These are phyloP conservation scores for Pseudococcus longispinus DNA, from an alignment of 2,888 invertebrate species.

Conservation along the genomic window DNA sequence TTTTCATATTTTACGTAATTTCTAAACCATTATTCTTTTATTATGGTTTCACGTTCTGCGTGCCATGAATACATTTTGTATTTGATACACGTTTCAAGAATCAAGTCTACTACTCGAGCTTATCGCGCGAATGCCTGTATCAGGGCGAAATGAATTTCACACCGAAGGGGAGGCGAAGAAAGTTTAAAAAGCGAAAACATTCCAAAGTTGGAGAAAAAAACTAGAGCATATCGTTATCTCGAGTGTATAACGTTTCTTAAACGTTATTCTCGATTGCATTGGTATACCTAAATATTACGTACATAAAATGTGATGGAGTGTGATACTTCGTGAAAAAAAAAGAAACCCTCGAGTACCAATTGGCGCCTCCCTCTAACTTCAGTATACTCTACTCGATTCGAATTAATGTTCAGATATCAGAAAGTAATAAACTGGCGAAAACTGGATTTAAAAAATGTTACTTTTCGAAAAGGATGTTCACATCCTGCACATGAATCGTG, in stretches of 20 bases:
- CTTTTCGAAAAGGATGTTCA: slow-evolving; percentile 1
- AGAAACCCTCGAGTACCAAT: not conserved
- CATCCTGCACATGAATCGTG: not conserved
- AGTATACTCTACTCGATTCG: not conserved
- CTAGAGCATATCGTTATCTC: not conserved
- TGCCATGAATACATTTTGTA: not conserved
- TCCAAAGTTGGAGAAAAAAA: not conserved
- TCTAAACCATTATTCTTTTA: slow-evolving; percentile 22
- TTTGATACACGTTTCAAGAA: not conserved
- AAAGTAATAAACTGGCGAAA: slow-evolving; percentile 28
- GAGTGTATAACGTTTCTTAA: not conserved
- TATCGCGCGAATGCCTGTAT: not conserved
- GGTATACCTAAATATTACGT: not conserved
- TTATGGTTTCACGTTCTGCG: slow-evolving; percentile 22
- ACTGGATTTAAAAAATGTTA: not conserved
- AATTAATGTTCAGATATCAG: not conserved
- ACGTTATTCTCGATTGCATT: not conserved
- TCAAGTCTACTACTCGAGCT: slow-evolving; percentile 3
- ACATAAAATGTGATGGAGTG: not conserved
- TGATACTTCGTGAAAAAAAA: not conserved
- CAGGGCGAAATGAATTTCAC: not conserved
- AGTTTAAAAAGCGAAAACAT: not conserved
- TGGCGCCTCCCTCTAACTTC: not conserved
- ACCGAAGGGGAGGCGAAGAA: not conserved
- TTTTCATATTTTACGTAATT: slow-evolving; percentile 22